Evolutionary conservation across 2,113 vertebrate genomes (phyloP).

Genomic region (Paramisgurnus dabryanus): DNA sequence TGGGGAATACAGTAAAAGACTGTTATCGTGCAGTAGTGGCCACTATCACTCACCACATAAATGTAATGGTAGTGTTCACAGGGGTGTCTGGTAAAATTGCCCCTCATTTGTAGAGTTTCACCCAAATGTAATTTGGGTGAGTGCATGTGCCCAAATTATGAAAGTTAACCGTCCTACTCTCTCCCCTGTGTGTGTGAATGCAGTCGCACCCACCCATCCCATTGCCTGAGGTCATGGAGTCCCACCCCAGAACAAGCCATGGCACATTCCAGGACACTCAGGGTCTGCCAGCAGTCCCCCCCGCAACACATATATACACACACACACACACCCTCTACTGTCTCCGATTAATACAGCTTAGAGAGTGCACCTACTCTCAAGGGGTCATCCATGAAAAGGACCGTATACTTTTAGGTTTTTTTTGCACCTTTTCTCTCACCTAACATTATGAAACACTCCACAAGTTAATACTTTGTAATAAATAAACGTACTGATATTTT

Average conservation of each 20-base stretch:
- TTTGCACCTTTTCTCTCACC: not conserved
- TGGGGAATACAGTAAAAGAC: conserved; percentile 63
- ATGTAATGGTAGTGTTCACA: not conserved
- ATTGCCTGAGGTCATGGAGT: conserved; percentile 80
- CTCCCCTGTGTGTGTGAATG: conserved; percentile 60
- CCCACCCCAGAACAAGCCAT: conserved; percentile 80
- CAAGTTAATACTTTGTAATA: not conserved
- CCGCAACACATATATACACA: conserved; percentile 30
- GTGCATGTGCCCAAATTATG: conserved; percentile 49
- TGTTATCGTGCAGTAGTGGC: conserved; percentile 52
- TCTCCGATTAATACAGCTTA: conserved; percentile 35
- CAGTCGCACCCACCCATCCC: conserved; percentile 76
- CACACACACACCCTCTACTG: conserved; percentile 56
- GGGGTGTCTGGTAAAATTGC: not conserved
- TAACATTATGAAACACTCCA: not conserved
- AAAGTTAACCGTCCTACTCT: conserved; percentile 62
- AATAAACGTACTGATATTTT: not conserved
- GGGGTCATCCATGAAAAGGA: conserved; percentile 19
- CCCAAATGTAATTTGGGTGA: conserved; percentile 35
- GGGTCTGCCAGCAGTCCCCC: conserved; percentile 72
- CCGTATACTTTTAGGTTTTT: not conserved
- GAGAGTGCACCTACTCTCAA: conserved; percentile 27
- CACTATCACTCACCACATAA: conserved; percentile 32
- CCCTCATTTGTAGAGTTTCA: conserved; percentile 3
- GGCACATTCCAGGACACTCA: conserved; percentile 74